A percentile compares a stretch with the other conserved stretches of the same genome.
These are phyloP conservation scores for Lepidocyrtinus sp. DNA, from an alignment of 2,888 invertebrate species.

Conservation along the genomic window DNA sequence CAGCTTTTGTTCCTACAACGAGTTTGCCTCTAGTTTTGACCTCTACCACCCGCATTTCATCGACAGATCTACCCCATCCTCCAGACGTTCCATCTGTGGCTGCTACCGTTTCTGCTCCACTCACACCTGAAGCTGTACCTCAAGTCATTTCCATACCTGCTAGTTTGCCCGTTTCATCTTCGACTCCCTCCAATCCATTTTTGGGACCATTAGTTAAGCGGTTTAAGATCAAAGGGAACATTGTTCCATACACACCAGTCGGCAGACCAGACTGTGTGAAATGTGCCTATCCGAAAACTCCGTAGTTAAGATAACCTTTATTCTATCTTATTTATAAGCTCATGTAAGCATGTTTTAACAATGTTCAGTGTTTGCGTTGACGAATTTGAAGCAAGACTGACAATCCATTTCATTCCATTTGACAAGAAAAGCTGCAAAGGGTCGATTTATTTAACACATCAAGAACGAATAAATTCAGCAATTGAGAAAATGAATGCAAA, in stretches of 20 bases:
- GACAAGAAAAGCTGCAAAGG: too few species aligned
- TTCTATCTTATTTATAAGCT: neutral
- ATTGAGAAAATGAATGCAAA: too few species aligned
- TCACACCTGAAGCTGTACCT: neutral
- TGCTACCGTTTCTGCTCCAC: too few species aligned
- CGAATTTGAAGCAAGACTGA: too few species aligned
- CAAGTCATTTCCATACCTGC: neutral
- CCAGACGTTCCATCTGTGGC: too few species aligned
- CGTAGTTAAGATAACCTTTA: neutral
- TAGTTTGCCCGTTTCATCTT: neutral
- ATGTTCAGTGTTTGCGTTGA: too few species aligned
- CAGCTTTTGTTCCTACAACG: too few species aligned
- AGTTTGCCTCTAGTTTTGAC: too few species aligned
- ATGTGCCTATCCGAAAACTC: neutral
- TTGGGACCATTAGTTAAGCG: neutral
- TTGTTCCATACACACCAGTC: neutral
- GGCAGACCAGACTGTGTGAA: slow-evolving; percentile 5
- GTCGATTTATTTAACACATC: too few species aligned
- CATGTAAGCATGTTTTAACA: neutral
- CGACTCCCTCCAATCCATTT: neutral
- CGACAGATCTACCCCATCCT: too few species aligned
- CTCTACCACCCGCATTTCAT: too few species aligned
- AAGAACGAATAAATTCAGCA: too few species aligned
- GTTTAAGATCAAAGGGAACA: neutral
- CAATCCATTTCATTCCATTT: neutral